phyloP scores from a whole-genome alignment of 2,113 vertebrate genomes.

The Theristicus caerulescens region DNA sequence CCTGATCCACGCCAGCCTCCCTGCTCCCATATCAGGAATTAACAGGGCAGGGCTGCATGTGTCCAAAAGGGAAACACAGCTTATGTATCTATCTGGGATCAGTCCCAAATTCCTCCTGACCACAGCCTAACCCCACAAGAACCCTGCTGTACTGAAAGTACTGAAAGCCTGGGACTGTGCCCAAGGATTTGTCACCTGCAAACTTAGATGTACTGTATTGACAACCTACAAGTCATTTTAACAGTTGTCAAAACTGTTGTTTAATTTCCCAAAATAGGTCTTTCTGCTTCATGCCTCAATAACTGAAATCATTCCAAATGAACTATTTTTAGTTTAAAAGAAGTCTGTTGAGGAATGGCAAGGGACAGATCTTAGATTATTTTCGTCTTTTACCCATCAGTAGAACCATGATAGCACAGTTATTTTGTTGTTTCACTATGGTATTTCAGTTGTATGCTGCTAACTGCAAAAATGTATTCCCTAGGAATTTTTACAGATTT shows the following conservation, averaged over 20 bases:
- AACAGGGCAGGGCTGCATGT: background rate
- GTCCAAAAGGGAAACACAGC: background rate
- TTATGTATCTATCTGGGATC: background rate
- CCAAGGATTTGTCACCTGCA: background rate
- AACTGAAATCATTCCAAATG: background rate
- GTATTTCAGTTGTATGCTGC: background rate
- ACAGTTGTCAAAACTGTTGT: background rate
- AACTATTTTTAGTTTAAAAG: constrained; percentile 8
- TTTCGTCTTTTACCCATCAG: background rate
- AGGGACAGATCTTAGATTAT: background rate
- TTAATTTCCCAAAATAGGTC: background rate
- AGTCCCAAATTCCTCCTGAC: background rate
- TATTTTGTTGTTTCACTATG: background rate
- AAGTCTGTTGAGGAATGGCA: background rate
- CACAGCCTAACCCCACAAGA: background rate
- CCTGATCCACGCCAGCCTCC: background rate
- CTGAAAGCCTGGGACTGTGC: background rate
- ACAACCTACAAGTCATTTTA: background rate
- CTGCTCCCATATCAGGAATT: background rate
- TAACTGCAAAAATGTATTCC: constrained; percentile 12
- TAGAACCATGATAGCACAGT: background rate
- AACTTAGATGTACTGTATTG: background rate
- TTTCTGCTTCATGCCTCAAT: background rate
- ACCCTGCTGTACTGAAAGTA: background rate
- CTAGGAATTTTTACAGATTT: background rate